Evolutionary conservation across 1,140 invertebrate species (phyloP).

Genomic region (Paramacrobiotus metropolitanus): DNA sequence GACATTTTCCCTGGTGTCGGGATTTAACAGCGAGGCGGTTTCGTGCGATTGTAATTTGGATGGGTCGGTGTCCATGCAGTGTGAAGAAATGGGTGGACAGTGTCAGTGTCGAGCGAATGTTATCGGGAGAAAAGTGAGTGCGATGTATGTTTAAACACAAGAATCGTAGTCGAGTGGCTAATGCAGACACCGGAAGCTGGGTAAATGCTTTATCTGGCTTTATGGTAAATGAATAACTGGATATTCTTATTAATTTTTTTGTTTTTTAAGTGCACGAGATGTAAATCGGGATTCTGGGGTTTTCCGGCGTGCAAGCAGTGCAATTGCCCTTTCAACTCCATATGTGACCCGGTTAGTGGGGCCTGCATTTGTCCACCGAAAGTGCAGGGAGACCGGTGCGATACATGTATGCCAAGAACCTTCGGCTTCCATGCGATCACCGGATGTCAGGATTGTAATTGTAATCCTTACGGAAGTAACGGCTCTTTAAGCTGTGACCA

Average conservation of each 20-base stretch:
- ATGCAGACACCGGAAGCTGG: no score
- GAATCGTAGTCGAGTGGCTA: no score
- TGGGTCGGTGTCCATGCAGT: slow-evolving; percentile 61
- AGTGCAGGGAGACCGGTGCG: slow-evolving; percentile 44
- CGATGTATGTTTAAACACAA: no score
- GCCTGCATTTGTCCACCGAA: slow-evolving; percentile 34
- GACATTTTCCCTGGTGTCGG: slow-evolving; percentile 73
- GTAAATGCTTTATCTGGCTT: no score
- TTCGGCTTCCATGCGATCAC: slow-evolving; percentile 82
- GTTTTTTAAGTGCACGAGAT: slow-evolving; percentile 42
- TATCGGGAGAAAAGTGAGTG: slow-evolving; percentile 44
- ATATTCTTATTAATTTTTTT: neutral
- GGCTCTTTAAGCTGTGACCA: slow-evolving; percentile 65
- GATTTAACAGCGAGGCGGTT: slow-evolving; percentile 76
- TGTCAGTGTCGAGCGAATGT: slow-evolving; percentile 78
- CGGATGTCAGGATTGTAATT: slow-evolving; percentile 74
- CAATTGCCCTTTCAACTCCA: slow-evolving; percentile 52
- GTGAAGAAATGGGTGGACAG: slow-evolving; percentile 72
- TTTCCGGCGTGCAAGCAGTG: slow-evolving; percentile 80
- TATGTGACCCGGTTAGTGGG: slow-evolving; percentile 41
- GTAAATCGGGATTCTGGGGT: slow-evolving; percentile 71
- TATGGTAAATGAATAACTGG: neutral
- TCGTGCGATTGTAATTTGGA: slow-evolving; percentile 67
- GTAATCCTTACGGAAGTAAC: slow-evolving; percentile 53
- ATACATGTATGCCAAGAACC: slow-evolving; percentile 59